These are phyloP conservation scores for Leucoptera coffeella DNA, from an alignment of 2,888 invertebrate species.

Conservation along the genomic window DNA sequence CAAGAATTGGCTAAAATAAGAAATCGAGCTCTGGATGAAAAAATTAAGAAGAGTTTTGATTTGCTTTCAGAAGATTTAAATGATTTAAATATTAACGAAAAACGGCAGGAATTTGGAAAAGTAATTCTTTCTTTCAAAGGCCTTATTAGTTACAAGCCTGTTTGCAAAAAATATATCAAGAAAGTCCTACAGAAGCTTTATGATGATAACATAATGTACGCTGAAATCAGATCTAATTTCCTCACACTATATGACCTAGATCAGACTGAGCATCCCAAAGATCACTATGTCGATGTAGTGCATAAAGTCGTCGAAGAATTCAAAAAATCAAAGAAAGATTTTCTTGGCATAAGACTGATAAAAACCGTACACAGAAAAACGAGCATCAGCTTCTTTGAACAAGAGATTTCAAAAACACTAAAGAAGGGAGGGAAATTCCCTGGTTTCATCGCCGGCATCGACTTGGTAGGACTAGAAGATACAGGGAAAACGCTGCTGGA, in stretches of 20 bases:
- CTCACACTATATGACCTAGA: conserved; percentile 61
- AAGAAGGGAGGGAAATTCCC: conserved; percentile 48
- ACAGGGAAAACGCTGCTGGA: conserved; percentile 55
- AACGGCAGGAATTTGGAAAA: conserved; percentile 54
- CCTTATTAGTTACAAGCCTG: conserved; percentile 56
- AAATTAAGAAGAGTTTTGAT: no score
- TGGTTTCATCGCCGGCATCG: conserved; percentile 70
- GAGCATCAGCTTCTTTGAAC: conserved; percentile 37
- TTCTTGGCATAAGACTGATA: conserved; percentile 62
- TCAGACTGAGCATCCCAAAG: conserved; percentile 43
- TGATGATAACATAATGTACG: conserved; percentile 63
- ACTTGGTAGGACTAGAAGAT: conserved; percentile 79
- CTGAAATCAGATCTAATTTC: conserved; percentile 61
- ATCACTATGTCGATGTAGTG: conserved; percentile 52
- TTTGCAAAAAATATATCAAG: conserved; percentile 58
- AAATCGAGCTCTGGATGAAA: no score
- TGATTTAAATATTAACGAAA: conserved; percentile 45
- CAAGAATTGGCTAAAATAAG: no score
- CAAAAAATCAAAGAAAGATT: conserved; percentile 53
- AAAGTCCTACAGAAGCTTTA: conserved; percentile 56
- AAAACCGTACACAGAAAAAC: conserved; percentile 38
- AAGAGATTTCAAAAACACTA: conserved; percentile 32
- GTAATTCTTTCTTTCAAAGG: conserved; percentile 46
- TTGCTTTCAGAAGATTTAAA: no score
- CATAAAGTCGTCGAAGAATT: conserved; percentile 53